phyloP scores from a whole-genome alignment of 2,888 invertebrate species.

The Trichogramma dendrolimi region DNA sequence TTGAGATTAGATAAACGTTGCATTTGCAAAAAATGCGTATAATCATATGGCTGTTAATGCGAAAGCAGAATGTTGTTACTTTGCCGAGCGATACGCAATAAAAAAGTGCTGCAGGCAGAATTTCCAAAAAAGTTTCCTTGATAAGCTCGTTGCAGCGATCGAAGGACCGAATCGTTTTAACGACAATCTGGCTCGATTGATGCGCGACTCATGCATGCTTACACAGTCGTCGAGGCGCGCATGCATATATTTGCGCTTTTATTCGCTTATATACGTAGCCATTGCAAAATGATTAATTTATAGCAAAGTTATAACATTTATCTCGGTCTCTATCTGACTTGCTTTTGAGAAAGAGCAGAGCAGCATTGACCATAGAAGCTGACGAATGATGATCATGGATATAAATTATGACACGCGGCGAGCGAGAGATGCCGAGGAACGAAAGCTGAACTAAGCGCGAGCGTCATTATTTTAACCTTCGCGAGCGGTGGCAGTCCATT shows the following conservation, averaged over 20 bases:
- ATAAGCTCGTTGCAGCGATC: too few relatives aligned
- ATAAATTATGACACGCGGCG: constrained; percentile 38
- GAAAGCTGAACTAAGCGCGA: constrained; percentile 41
- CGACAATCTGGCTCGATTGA: too few relatives aligned
- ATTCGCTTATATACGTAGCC: not conserved
- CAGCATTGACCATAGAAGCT: constrained; percentile 25
- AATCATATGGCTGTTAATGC: too few relatives aligned
- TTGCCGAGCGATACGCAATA: too few relatives aligned
- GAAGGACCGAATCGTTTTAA: too few relatives aligned
- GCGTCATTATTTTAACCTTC: constrained; percentile 39
- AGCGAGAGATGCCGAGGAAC: too few relatives aligned
- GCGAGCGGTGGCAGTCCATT: constrained; percentile 41
- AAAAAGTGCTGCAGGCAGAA: too few relatives aligned
- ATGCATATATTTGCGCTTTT: not conserved
- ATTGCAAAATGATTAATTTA: constrained; percentile 44
- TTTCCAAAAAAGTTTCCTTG: too few relatives aligned
- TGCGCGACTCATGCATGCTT: too few relatives aligned
- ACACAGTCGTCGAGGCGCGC: not conserved
- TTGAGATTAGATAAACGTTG: too few relatives aligned
- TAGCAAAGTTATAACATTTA: constrained; percentile 31
- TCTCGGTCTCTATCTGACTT: constrained; percentile 37
- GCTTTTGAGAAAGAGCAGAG: constrained; percentile 30
- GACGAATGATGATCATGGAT: constrained; percentile 45
- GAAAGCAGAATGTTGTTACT: too few relatives aligned
- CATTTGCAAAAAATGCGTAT: too few relatives aligned